phyloP scores from a whole-genome alignment of 2,113 vertebrate genomes.

The Hyla sarda region DNA sequence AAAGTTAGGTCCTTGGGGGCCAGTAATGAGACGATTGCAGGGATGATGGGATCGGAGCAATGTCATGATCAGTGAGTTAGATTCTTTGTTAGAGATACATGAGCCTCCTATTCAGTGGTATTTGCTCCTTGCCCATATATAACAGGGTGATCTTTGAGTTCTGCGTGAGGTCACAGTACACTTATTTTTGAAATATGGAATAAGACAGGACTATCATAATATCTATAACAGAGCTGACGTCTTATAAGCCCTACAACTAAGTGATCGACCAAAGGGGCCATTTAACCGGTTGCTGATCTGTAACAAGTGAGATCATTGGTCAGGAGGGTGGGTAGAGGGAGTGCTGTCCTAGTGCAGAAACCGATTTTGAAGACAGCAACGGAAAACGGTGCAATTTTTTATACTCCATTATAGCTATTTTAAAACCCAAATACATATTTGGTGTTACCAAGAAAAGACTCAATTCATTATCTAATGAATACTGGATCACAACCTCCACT shows the following conservation, averaged over 20 bases:
- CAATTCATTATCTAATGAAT: too few species aligned
- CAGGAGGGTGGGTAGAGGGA: background rate
- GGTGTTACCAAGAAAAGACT: too few species aligned
- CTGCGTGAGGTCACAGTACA: background rate
- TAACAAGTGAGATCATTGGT: background rate
- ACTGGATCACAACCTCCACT: too few species aligned
- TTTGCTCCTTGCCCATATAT: background rate
- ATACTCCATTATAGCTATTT: too few species aligned
- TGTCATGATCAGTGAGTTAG: background rate
- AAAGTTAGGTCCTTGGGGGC: constrained; percentile 61
- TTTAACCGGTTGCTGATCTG: background rate
- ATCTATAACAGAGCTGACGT: background rate
- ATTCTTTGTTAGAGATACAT: constrained; percentile 2
- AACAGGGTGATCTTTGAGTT: background rate
- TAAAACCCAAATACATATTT: background rate
- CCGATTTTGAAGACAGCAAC: background rate
- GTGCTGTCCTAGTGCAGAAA: background rate
- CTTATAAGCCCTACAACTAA: background rate
- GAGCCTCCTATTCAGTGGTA: background rate
- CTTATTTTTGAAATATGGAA: background rate
- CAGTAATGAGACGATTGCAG: constrained; percentile 64
- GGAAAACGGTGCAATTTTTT: background rate
- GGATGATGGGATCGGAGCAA: background rate
- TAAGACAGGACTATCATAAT: background rate
- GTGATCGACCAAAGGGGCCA: background rate